A percentile compares a stretch with the other conserved stretches of the same genome.
These are phyloP conservation scores for Zaprionus bogoriensis DNA, from an alignment of 2,888 invertebrate species.

Conservation along the genomic window DNA sequence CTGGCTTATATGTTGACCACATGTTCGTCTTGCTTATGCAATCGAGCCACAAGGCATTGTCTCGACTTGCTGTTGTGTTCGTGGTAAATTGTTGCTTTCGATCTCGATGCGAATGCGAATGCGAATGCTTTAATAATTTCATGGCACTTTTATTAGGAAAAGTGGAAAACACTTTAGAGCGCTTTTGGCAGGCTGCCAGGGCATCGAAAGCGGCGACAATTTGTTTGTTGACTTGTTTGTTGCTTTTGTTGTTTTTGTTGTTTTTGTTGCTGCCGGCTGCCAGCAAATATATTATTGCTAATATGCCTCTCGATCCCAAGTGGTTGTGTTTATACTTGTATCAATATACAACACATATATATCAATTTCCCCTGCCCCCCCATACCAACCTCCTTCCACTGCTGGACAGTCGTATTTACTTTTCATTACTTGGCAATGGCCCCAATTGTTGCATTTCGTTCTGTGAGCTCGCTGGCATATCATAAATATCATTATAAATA, in stretches of 20 bases:
- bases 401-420: background rate
- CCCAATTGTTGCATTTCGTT: background rate
- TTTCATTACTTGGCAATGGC: constrained; percentile 40
- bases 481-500: background rate
- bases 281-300: constrained; percentile 18
- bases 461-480: background rate
- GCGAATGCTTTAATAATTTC: constrained; percentile 19
- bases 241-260: too few relatives aligned
- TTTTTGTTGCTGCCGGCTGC: too few relatives aligned
- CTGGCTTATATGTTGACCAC: constrained; percentile 21
- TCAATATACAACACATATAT: constrained; percentile 2
- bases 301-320: constrained; percentile 15
- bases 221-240: constrained; percentile 27
- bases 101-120: too few relatives aligned
- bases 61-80: background rate
- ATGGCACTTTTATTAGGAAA: constrained; percentile 15
- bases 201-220: constrained; percentile 24
- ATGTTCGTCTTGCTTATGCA: constrained; percentile 37
- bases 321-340: constrained; percentile 15
- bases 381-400: background rate
- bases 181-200: constrained; percentile 36
- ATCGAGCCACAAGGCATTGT: background rate
- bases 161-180: background rate
- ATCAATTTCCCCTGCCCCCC: constrained; percentile 9
- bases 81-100: too few relatives aligned